These are phyloP conservation scores for Blera fallax DNA, from an alignment of 2,888 invertebrate species.

Conservation along the genomic window DNA sequence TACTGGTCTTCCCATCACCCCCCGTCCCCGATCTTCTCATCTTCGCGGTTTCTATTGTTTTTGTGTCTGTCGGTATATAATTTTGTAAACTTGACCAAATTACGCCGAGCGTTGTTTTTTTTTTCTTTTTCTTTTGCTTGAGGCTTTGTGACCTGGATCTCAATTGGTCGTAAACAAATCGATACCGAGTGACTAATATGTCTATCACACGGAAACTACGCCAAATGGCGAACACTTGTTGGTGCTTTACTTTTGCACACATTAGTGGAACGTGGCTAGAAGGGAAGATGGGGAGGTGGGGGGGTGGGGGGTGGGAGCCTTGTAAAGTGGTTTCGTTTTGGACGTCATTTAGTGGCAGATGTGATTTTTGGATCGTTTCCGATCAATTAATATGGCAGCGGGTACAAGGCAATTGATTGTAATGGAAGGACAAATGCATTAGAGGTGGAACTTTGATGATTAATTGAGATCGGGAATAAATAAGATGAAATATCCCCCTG, in stretches of 20 bases:
- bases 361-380: conserved; percentile 43
- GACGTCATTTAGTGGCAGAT: conserved; percentile 26
- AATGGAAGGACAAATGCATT: conserved; percentile 41
- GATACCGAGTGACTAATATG: conserved; percentile 21
- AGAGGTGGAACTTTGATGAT: conserved; percentile 5
- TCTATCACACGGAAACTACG: conserved; percentile 24
- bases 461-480: neutral
- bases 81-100: conserved; percentile 44
- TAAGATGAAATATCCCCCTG: neutral
- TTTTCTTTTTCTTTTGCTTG: neutral
- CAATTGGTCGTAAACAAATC: conserved; percentile 42
- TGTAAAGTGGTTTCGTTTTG: neutral
- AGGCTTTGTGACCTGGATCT: conserved; percentile 53
- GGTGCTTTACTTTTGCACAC: neutral
- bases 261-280: neutral
- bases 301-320: neutral
- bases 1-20: neutral
- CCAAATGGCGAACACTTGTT: conserved; percentile 6
- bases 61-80: neutral
- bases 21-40: neutral
- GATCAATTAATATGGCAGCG: conserved; percentile 24
- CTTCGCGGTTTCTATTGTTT: neutral
- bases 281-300: neutral
- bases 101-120: neutral
- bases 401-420: conserved; percentile 22